Evolutionary conservation across 2,113 vertebrate genomes (phyloP).

Genomic region (Zonotrichia leucophrys): DNA sequence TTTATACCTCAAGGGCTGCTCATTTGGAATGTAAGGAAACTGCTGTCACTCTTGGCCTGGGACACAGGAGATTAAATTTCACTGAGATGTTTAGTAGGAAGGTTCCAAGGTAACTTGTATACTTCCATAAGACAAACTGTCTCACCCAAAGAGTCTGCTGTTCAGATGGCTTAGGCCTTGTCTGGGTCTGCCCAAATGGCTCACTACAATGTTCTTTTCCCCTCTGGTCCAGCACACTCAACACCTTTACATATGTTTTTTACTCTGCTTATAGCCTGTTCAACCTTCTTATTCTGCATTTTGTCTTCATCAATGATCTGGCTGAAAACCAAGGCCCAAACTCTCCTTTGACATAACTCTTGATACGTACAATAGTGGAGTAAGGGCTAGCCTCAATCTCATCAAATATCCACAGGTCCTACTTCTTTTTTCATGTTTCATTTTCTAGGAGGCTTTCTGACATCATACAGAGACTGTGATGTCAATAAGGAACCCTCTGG

Average conservation of each 20-base stretch:
- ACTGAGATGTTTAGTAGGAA: not conserved
- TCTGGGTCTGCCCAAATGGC: not conserved
- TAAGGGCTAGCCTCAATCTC: not conserved
- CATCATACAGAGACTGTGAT: slow-evolving; percentile 28
- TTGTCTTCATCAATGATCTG: not conserved
- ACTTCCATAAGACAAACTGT: not conserved
- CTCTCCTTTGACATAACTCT: not conserved
- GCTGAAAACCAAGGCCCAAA: not conserved
- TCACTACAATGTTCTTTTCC: not conserved
- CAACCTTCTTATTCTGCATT: not conserved
- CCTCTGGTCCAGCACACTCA: not conserved
- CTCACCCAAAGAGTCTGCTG: not conserved
- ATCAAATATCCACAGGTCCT: not conserved
- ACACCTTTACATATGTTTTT: not conserved
- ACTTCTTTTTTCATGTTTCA: not conserved
- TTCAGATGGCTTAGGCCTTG: not conserved
- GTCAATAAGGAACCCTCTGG: slow-evolving; percentile 41
- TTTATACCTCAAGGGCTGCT: not conserved
- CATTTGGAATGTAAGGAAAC: not conserved
- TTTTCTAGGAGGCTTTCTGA: not conserved
- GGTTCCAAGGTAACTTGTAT: not conserved
- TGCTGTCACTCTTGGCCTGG: not conserved
- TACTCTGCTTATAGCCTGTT: not conserved
- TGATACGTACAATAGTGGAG: not conserved
- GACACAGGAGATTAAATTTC: not conserved